phyloP scores from a whole-genome alignment of 2,797 vertebrate genomes.

The Atherinosoma microstoma region DNA sequence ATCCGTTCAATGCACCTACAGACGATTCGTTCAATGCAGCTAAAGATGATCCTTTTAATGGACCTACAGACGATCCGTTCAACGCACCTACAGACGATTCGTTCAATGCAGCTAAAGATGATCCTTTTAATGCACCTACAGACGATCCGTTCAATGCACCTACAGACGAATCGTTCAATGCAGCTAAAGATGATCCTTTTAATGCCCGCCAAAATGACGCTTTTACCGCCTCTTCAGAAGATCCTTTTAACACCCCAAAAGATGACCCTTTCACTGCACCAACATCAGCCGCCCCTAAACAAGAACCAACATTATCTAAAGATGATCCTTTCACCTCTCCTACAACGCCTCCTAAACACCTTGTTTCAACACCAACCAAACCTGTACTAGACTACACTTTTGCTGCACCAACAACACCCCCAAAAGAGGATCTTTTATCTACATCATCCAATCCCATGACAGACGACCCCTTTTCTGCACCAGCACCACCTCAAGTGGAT shows the following conservation, averaged over 20 bases:
- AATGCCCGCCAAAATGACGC: slow-evolving; percentile 12
- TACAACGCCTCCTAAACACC: slow-evolving; percentile 34
- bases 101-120: slow-evolving; percentile 29
- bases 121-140: neutral
- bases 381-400: slow-evolving; percentile 29
- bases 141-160: slow-evolving; percentile 26
- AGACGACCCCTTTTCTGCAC: slow-evolving; percentile 42
- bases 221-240: slow-evolving; percentile 21
- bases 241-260: slow-evolving; percentile 25
- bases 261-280: neutral
- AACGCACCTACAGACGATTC: slow-evolving; percentile 27
- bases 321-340: slow-evolving; percentile 30
- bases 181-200: slow-evolving; percentile 50
- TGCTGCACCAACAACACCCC: slow-evolving; percentile 14
- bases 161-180: slow-evolving; percentile 38
- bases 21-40: slow-evolving; percentile 40
- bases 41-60: slow-evolving; percentile 45
- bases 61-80: slow-evolving; percentile 15
- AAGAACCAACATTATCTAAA: neutral
- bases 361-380: slow-evolving; percentile 2
- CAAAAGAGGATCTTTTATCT: slow-evolving; percentile 48
- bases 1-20: slow-evolving; percentile 19
- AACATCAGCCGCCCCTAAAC: slow-evolving; percentile 11
- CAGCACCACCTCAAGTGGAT: slow-evolving; percentile 34
- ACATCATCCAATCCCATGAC: neutral